Base-by-base conservation (phyloP, 1,140 invertebrate species). In the Campoletis sonorensis region DNA sequence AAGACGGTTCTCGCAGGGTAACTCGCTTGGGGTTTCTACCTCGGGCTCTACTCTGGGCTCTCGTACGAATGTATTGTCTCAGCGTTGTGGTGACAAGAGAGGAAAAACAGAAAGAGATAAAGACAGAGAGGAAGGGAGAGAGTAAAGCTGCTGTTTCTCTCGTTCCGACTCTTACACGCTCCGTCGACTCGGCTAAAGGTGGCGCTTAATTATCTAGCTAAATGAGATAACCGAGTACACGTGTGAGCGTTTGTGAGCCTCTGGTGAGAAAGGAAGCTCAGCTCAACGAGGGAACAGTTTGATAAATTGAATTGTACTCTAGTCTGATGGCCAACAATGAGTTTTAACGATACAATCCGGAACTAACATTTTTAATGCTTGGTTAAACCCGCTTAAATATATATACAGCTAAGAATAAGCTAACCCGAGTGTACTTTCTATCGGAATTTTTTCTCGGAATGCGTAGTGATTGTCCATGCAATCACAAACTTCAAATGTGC, bases 201-300 rank as follows among this genome's bases (percentile, higher is more conserved):
- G 81, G 76, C 82, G 80, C 79, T 85, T 85, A 85, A 85, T 87
- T 87, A 84, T 81, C 81, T 72, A 80, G 30, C 70, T 77, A 86
- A 86, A 86, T 83, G 84, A 85, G 84, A 81, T 83, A 85, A 85
- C 76, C 45, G 79, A 79, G 78, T 75, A 61, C 75, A 64, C 51
- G 75, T 76, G 72, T 76, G 45, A 51, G 51, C 51, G 54, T 77
- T 61, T 77, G 54, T 77, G 75, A 77, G 54, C 27, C 54, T 61
- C 75, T 23, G 49, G 72, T 49, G 23, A 58, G 23, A 49, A 75
- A 75, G 23, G 49, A 45, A 75, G 51, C 40, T 18, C 71, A 4
- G 49, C 49, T 58, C 61, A 67, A 27, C 23, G 49, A 54, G 30
- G 15, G 45, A 23, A 30, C 23, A 23, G 4, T 27, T 75, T 75